Evolutionary conservation across 2,888 invertebrate genomes (phyloP), one percentile per base, ranked within the genome.

Genomic region (Tipula vernalis): DNA sequence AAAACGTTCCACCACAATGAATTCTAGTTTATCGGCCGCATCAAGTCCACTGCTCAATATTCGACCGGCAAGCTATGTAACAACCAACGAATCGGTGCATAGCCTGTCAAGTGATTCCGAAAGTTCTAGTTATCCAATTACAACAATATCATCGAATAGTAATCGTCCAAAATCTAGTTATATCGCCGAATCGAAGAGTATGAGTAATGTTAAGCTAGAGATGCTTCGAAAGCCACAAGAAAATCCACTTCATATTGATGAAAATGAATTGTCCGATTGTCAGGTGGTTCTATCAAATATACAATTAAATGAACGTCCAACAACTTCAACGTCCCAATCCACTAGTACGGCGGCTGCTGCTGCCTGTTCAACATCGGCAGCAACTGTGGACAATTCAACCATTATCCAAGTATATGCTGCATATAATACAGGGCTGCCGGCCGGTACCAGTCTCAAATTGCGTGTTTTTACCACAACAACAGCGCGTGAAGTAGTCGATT

Each of bases 401-500:
- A 92, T 92, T 6, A 92, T 94, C 44, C 95, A 98, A 93, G 98
- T 99, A 6, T 98, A 96, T 90, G 98, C 98, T 5, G 98, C 99
- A 0, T 99, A 99, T 91, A 97, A 98, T 89, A 98, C 98, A 0
- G 99, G 99, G 8, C 92, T 99, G 88, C 97, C 98, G 0, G 95
- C 95, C 88, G 98, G 98, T 5, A 98, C 98, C 0, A 98, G 98
- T 89, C 94, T 99, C 47, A 98, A 98, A 89, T 92, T 99, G 3
- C 98, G 98, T 91, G 97, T 99, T 0, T 98, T 98, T 0, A 96
- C 96, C 0, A 94, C 96, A 89, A 99, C 99, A 0, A 97, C 98
- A 0, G 97, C 98, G 0, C 94, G 98, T 15, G 99, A 99, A 92
- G 98, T 99, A 87, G 97, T 99, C 88, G 97, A 98, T 91, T 93